These are phyloP conservation scores for Physella acuta DNA, from an alignment of 1,140 invertebrate genomes.

Conservation along the genomic window DNA sequence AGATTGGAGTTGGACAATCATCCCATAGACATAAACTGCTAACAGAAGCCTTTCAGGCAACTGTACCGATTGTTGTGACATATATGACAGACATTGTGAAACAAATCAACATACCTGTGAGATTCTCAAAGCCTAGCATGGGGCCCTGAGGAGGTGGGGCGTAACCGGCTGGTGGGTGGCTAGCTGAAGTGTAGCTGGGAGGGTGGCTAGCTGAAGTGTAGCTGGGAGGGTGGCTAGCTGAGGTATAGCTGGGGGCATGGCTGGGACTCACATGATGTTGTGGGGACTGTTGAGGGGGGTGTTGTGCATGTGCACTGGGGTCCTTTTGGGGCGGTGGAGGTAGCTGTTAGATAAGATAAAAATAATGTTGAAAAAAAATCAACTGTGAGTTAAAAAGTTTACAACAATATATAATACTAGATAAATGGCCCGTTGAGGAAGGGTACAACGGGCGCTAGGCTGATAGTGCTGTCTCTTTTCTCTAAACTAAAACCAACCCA, in stretches of 20 bases:
- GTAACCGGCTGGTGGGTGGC: neutral
- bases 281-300: neutral
- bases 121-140: conserved; percentile 21
- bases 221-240: no score
- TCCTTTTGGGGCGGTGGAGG: conserved; percentile 26
- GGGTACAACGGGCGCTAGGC: no score
- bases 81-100: neutral
- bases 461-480: no score
- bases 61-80: neutral
- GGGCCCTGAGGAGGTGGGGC: conserved; percentile 4
- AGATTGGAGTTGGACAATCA: neutral
- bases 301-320: neutral
- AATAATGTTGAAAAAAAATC: neutral
- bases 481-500: no score
- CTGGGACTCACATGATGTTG: no score
- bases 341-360: conserved; percentile 19
- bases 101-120: conserved; percentile 2
- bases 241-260: no score
- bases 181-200: no score
- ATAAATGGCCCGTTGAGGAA: no score
- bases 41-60: conserved; percentile 3
- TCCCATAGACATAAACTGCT: neutral
- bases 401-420: neutral
- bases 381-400: neutral
- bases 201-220: no score